Base-by-base conservation (phyloP, 2,888 invertebrate species). In the Phaonia tiefii region DNA sequence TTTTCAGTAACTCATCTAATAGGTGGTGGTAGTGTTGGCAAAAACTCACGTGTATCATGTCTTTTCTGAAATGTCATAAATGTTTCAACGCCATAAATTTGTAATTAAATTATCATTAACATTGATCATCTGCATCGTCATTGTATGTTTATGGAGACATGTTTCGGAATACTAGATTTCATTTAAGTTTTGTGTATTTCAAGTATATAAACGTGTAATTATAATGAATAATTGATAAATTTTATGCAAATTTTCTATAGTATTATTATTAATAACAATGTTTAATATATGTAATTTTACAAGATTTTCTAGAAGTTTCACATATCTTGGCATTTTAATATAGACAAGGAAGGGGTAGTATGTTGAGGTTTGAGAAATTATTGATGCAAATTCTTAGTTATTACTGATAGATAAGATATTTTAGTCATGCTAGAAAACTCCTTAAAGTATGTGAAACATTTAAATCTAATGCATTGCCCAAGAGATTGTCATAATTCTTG, bases 31-130 rank as follows among this genome's bases (percentile, higher is more conserved):
- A 51, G 39, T n/a, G 11, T 17, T 1, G 13, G 13, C 31, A 60
- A 51, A 58, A 71, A 70, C 72, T 74, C 77, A 80, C 80, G 80
- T 80, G 80, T 80, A 78, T 78, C 81, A 81, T 78, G 81, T 75
- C 54, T 71, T 60, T 71, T 71, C 66, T 66, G 56, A 76, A 60
- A 70, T 76, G 82, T 79, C 79, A 75, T 79, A 73, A 76, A 74
- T 44, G 66, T 75, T 78, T 79, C 76, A 79, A 82, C 73, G 79
- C 79, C 60, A 71, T 60, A 66, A 56, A 67, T 65, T 69, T 42
- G 67, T 74, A 70, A 76, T 79, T 82, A 79, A 79, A 76, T 79
- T 67, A 74, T 76, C 76, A 79, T 76, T 70, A 49, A 13, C 39
- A n/a, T n/a, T n/a, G 26, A 60, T 60, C 31, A 31, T 70, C 56